phyloP scores from a whole-genome alignment of 2,888 invertebrate genomes.

The Lasioglossum lativentre region DNA sequence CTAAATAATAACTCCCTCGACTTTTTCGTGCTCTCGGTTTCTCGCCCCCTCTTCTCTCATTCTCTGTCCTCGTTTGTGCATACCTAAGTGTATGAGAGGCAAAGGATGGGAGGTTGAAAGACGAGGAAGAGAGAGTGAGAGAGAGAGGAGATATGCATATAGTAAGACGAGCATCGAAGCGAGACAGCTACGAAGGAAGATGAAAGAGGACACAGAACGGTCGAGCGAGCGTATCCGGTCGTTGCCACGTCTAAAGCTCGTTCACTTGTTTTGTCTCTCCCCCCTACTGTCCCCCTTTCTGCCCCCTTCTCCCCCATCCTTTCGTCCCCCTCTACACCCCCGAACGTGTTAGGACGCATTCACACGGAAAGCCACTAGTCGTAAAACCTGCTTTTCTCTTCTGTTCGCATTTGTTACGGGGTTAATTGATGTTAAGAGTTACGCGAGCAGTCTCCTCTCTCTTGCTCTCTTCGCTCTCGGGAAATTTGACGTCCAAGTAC shows the following conservation, averaged over 20 bases:
- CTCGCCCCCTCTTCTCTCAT: constrained; percentile 41
- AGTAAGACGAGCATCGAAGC: constrained; percentile 17
- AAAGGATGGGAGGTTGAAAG: constrained; percentile 5
- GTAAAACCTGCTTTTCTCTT: constrained; percentile 58
- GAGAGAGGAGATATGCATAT: neutral
- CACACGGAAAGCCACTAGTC: constrained; percentile 65
- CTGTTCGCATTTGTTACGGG: constrained; percentile 50
- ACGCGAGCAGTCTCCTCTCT: neutral
- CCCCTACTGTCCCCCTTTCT: constrained; percentile 63
- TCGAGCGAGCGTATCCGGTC: constrained; percentile 82
- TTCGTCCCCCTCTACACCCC: constrained; percentile 26
- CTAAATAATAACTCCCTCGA: constrained; percentile 73
- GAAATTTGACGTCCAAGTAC: neutral
- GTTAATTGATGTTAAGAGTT: constrained; percentile 58
- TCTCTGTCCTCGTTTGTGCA: constrained; percentile 60
- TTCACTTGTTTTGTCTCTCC: constrained; percentile 82
- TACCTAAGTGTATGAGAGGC: constrained; percentile 60
- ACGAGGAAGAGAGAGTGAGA: constrained; percentile 11
- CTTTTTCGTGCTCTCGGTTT: constrained; percentile 46
- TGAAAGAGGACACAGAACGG: constrained; percentile 58
- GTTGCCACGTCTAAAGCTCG: constrained; percentile 82
- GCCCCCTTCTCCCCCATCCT: constrained; percentile 53
- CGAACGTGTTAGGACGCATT: constrained; percentile 68
- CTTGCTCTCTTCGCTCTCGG: neutral
- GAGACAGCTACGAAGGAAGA: constrained; percentile 37